These are phyloP conservation scores for Gallinago undulata DNA, from an alignment of 2,113 vertebrate species.

Conservation along the genomic window DNA sequence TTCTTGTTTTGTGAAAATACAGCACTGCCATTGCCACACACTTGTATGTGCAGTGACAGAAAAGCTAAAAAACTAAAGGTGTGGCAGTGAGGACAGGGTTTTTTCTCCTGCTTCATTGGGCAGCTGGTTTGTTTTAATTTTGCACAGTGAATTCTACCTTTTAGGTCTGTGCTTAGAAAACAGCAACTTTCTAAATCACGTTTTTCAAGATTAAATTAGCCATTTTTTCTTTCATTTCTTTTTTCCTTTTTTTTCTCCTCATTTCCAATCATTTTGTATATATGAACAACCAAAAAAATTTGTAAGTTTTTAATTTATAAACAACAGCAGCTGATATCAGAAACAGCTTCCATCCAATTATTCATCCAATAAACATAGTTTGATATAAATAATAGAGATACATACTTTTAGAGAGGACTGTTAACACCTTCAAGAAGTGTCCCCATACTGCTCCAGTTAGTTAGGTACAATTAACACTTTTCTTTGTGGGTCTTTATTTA, in stretches of 20 bases:
- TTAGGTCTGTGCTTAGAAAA: not conserved
- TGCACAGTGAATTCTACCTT: not conserved
- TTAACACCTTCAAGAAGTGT: not conserved
- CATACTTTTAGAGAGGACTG: not conserved
- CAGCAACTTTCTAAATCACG: not conserved
- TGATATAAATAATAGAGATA: not conserved
- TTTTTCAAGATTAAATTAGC: not conserved
- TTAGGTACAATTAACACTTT: not conserved
- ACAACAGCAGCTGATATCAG: not conserved
- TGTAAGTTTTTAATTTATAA: not conserved
- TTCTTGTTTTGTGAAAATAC: not conserved
- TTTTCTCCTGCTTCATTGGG: not conserved
- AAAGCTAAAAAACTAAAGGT: not conserved
- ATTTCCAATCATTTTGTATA: not conserved
- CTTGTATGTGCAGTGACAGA: not conserved
- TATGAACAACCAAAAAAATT: not conserved
- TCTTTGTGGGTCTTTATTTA: not conserved
- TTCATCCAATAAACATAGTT: not conserved
- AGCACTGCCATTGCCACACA: not conserved
- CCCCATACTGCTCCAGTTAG: not conserved
- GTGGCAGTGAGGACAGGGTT: rapidly evolving
- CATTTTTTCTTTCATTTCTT: not conserved
- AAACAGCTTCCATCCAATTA: not conserved
- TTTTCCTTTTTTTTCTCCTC: too few species aligned
- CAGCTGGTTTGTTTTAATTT: not conserved